Evolutionary conservation across 2,113 vertebrate genomes (phyloP).

Genomic region (Cichladusa arquata): DNA sequence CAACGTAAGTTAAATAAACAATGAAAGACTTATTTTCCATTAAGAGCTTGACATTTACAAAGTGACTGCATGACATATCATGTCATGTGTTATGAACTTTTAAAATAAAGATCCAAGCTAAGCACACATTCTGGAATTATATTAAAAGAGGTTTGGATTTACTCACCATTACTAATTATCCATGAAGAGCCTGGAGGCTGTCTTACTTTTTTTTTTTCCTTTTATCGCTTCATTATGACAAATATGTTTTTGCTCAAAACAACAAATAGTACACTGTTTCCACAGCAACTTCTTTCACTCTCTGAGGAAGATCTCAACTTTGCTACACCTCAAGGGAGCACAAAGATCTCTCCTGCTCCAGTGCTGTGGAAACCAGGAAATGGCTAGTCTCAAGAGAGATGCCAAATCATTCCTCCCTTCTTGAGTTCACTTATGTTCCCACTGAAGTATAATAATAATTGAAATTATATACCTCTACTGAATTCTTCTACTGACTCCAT

Average conservation of each 20-base stretch:
- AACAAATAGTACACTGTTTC: neutral
- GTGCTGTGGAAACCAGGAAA: neutral
- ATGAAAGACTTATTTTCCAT: neutral
- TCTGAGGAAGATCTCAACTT: neutral
- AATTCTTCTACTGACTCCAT: neutral
- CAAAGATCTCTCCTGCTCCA: neutral
- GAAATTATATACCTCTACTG: neutral
- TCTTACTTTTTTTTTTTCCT: neutral
- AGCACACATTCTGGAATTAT: neutral
- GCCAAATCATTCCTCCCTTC: neutral
- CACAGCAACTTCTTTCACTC: neutral
- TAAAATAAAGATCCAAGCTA: neutral
- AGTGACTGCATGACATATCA: neutral
- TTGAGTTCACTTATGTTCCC: neutral
- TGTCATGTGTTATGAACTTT: neutral
- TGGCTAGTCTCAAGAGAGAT: neutral
- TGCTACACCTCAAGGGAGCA: neutral
- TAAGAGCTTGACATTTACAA: slow-evolving; percentile 11
- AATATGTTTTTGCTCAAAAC: neutral
- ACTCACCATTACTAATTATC: neutral
- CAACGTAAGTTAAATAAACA: neutral
- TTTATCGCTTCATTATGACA: neutral
- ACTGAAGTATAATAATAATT: neutral
- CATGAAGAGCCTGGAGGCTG: neutral
- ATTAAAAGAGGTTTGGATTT: neutral